Percentiles rank a stretch among this genome's conserved stretches.
phyloP scores from a whole-genome alignment of 2,888 invertebrate genomes.

The Teleogryllus oceanicus region DNA sequence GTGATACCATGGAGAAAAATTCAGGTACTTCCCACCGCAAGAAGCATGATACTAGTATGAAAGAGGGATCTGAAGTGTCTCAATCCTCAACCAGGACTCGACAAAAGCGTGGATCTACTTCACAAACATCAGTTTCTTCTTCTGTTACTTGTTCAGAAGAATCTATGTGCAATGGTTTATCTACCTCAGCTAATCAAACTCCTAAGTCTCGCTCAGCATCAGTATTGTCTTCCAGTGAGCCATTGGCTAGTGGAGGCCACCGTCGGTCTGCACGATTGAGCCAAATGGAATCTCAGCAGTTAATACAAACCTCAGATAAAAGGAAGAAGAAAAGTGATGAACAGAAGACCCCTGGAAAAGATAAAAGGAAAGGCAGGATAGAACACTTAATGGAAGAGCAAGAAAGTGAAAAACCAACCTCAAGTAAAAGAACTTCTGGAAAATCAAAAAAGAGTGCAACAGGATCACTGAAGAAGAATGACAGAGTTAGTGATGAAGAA shows the following conservation, averaged over 20 bases:
- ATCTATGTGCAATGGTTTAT: background rate
- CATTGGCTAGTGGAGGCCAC: background rate
- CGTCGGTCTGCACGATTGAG: background rate
- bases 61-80: background rate
- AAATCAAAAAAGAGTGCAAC: background rate
- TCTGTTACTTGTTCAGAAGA: background rate
- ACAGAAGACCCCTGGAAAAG: background rate
- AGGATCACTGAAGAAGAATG: background rate
- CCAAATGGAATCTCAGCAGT: background rate
- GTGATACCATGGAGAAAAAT: background rate
- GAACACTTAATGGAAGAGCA: background rate
- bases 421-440: background rate
- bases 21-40: background rate
- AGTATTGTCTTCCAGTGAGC: background rate
- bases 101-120: conserved; percentile 18
- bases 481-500: background rate
- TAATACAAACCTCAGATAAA: background rate
- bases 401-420: background rate
- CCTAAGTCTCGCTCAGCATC: background rate
- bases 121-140: background rate
- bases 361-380: background rate
- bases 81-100: background rate
- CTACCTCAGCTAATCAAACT: background rate
- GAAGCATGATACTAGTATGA: background rate
- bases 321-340: background rate